Conservation (phyloP, 2,113 vertebrate genomes). For the Megalops atlanticus region DNA sequence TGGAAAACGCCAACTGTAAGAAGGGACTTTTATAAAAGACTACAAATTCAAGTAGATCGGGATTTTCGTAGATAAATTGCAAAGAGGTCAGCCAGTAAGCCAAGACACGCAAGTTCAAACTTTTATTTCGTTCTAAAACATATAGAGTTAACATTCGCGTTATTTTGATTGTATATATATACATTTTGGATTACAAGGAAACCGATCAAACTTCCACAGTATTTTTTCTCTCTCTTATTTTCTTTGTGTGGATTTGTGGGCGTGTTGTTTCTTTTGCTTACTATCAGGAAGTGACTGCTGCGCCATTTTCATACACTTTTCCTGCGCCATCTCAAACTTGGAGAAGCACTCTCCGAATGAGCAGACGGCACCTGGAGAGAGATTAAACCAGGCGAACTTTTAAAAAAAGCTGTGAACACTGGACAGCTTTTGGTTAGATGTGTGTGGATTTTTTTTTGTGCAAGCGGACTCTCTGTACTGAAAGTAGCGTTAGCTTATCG, state of each 20-base stretch:
- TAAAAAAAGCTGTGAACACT: background rate
- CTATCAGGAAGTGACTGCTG: slow-evolving; percentile 35
- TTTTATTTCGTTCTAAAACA: background rate
- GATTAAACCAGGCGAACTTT: background rate
- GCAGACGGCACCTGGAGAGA: background rate
- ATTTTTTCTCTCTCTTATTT: slow-evolving; percentile 7
- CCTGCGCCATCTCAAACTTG: slow-evolving; percentile 36
- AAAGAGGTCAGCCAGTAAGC: background rate
- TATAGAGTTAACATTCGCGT: background rate
- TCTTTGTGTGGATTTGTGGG: slow-evolving; percentile 31
- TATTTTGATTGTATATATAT: background rate
- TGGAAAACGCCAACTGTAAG: background rate
- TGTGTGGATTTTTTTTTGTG: background rate
- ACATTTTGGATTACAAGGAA: background rate
- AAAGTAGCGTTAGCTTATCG: background rate
- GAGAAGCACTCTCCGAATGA: background rate
- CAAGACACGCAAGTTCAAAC: background rate
- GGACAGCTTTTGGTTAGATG: background rate
- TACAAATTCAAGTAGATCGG: background rate
- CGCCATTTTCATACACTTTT: slow-evolving; percentile 38
- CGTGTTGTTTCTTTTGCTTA: background rate
- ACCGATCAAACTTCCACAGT: background rate
- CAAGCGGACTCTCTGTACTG: background rate
- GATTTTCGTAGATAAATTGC: background rate
- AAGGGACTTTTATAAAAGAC: background rate